Evolutionary conservation across 2,797 vertebrate species (phyloP).

Genomic region (Lophotriccus pileatus): DNA sequence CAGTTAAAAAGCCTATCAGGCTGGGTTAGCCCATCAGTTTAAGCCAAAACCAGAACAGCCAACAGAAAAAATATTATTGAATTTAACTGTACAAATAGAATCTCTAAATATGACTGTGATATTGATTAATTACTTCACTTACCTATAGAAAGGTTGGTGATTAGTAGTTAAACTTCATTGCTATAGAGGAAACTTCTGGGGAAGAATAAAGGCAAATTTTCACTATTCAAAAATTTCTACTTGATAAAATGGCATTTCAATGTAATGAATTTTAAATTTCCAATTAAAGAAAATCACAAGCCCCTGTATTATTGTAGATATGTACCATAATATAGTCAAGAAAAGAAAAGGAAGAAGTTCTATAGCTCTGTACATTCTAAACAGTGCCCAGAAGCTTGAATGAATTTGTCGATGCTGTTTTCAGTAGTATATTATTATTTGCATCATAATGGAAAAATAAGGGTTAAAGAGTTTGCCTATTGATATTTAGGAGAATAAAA

Average conservation of each 20-base stretch:
- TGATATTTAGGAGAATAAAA: neutral
- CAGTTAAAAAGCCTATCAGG: neutral
- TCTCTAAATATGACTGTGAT: neutral
- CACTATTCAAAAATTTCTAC: neutral
- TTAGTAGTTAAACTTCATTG: neutral
- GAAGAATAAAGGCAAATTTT: neutral
- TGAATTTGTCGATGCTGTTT: neutral
- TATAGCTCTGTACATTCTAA: neutral
- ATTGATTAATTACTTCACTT: neutral
- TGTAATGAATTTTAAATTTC: neutral
- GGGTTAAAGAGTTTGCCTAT: neutral
- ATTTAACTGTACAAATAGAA: neutral
- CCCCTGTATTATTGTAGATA: neutral
- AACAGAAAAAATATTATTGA: neutral
- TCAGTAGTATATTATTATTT: neutral
- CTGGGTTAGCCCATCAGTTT: neutral
- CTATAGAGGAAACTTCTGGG: neutral
- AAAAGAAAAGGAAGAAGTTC: neutral
- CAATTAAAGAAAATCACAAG: neutral
- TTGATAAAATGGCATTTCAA: neutral
- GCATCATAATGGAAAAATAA: neutral
- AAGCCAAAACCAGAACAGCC: neutral
- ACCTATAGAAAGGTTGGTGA: neutral
- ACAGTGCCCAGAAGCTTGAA: neutral
- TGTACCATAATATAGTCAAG: neutral